Evolutionary conservation across 2,113 vertebrate genomes (phyloP).

Genomic region (Nothobranchius furzeri): DNA sequence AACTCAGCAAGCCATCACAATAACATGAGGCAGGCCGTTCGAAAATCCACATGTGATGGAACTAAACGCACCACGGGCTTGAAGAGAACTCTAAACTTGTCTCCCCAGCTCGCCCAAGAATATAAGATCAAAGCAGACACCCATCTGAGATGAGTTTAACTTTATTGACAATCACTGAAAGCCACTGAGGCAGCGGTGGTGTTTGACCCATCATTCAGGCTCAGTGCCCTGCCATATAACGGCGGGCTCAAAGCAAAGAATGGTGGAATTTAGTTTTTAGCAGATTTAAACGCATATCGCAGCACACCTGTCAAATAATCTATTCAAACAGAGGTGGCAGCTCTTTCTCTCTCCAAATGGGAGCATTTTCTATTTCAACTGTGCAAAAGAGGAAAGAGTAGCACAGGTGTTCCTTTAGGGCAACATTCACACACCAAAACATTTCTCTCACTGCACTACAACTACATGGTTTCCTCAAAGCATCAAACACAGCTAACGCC

Average conservation of each 20-base stretch:
- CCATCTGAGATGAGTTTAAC: constrained; percentile 62
- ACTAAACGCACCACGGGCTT: constrained; percentile 23
- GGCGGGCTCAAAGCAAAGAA: constrained; percentile 14
- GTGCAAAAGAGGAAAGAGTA: too few relatives aligned
- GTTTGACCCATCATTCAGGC: constrained; percentile 48
- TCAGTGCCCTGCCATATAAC: constrained; percentile 35
- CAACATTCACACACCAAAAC: too few relatives aligned
- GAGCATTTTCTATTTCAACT: too few relatives aligned
- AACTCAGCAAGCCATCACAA: constrained; percentile 39
- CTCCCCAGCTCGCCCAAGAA: constrained; percentile 24
- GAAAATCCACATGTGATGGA: constrained; percentile 42
- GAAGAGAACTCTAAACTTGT: constrained; percentile 28
- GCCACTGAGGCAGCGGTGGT: constrained; percentile 38
- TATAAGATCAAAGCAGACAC: constrained; percentile 58
- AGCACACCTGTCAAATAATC: too few relatives aligned
- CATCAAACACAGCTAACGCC: too few relatives aligned
- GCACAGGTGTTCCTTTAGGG: too few relatives aligned
- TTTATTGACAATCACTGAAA: constrained; percentile 62
- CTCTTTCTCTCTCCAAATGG: too few relatives aligned
- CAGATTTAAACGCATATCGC: constrained; percentile 19
- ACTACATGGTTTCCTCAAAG: too few relatives aligned
- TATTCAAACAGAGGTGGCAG: neutral
- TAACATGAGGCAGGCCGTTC: constrained; percentile 23
- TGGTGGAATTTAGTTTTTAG: constrained; percentile 19
- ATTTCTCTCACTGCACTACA: too few relatives aligned